A percentile compares a stretch with the other conserved stretches of the same genome.
Evolutionary conservation across 2,888 invertebrate species (phyloP).

Genomic region (Rhopalosiphum nymphaeae): DNA sequence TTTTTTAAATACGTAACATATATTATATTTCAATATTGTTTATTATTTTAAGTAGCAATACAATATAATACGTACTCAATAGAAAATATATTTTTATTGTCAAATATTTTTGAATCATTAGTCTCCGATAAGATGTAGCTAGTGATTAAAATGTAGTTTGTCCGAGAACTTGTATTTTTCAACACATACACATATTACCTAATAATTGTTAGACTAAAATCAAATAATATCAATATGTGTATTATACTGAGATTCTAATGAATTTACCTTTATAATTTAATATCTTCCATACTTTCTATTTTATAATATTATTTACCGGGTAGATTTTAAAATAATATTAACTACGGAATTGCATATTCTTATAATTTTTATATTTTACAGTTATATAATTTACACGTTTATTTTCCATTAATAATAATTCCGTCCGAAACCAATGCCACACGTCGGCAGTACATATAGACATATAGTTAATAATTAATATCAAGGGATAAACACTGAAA

Average conservation of each 20-base stretch:
- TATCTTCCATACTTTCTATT: not conserved
- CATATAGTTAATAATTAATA: slow-evolving; percentile 17
- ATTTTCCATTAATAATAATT: not conserved
- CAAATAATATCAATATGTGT: not conserved
- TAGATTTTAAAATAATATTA: not conserved
- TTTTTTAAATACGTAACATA: not conserved
- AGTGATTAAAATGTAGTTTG: not conserved
- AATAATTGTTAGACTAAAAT: not conserved
- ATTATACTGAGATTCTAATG: not conserved
- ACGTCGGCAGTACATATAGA: not conserved
- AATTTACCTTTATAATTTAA: not conserved
- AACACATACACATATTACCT: not conserved
- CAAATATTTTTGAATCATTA: too few species aligned
- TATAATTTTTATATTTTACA: not conserved
- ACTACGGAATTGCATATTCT: not conserved
- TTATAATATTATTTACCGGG: not conserved
- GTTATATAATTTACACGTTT: not conserved
- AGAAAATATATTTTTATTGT: not conserved
- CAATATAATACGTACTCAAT: not conserved
- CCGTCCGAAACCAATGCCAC: not conserved
- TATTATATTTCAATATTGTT: too few species aligned
- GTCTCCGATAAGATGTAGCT: not conserved
- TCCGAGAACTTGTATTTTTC: not conserved
- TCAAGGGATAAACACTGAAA: not conserved
- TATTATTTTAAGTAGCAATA: not conserved